A percentile compares a stretch with the other conserved stretches of the same genome.
Evolutionary conservation across 2,113 vertebrate genomes (phyloP).

Genomic region (Dicrurus megarhynchus): DNA sequence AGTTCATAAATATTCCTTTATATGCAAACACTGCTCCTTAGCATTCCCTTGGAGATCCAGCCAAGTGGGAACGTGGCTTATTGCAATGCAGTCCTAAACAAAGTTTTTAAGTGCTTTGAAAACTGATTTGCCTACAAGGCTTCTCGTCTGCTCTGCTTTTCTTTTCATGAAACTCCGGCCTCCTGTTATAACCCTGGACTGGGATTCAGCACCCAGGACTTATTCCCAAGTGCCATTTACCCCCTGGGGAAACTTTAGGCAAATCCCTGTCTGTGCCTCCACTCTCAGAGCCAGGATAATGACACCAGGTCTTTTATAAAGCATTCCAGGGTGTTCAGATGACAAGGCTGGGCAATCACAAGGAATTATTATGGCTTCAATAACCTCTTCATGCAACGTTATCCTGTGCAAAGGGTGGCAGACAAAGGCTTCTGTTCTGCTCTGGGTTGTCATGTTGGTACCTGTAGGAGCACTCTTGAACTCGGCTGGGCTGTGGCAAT

Average conservation of each 20-base stretch:
- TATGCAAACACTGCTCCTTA: slow-evolving; percentile 35
- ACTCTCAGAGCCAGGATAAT: background rate
- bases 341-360: background rate
- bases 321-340: background rate
- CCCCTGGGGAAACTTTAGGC: slow-evolving; percentile 33
- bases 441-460: background rate
- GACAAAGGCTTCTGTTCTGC: background rate
- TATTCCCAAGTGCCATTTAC: slow-evolving; percentile 15
- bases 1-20: background rate
- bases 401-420: background rate
- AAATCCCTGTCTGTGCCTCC: slow-evolving; percentile 39
- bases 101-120: slow-evolving; percentile 45
- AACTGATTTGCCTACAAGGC: slow-evolving; percentile 44
- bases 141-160: slow-evolving; percentile 22
- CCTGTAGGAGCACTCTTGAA: background rate
- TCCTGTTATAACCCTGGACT: background rate
- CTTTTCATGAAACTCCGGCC: background rate
- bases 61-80: background rate
- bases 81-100: background rate
- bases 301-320: background rate
- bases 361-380: background rate
- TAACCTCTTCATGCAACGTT: background rate
- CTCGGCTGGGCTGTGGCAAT: background rate
- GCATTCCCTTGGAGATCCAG: background rate
- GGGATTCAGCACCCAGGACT: background rate